Base-by-base conservation (phyloP, 2,797 vertebrate species). In the Nyctalus aviator region DNA sequence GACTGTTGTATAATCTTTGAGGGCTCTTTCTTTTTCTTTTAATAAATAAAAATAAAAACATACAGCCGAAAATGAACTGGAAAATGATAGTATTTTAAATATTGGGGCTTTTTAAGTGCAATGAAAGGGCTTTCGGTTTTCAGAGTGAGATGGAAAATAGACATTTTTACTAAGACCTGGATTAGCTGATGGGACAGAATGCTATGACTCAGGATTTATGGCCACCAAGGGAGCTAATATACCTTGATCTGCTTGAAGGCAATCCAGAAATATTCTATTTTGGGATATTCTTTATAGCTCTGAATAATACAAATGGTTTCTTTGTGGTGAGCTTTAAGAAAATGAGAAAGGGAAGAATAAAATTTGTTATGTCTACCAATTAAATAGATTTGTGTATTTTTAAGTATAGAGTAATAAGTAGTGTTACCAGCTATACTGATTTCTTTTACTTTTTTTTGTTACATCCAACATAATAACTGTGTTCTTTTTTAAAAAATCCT, bases 281-380 rank as follows among this genome's bases (percentile, higher is more conserved):
- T 73, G 2, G 12, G 10, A 5, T 90, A 44, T 75, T 92, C 55
- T 72, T 85, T 91, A 68, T 72, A 88, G 53, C 23, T 95, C 50
- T 90, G 25, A 94, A 71, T 44, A 93, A n/a, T 84, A 62, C 6
- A 69, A 21, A 88, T 95, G 59, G 37, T 84, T 84, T 94, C 48
- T 88, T 92, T 2, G 55, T 76, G 44, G 69, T 91, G 50, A 35
- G 77, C 46, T 88, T 92, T 76, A 75, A 84, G 66, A 69, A 82
- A 84, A 53, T 82, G 57, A 86, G 44, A 84, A 94, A 90, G 73
- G 7, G 27, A 87, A 53, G 37, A 66, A 71, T 81, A 23, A 92
- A 85, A 85, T 84, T 32, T 77, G 32, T 95, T 64, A 59, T 85
- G 37, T 27, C 46, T 89, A 4, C 46, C 62, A 15, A 76, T 72